Percentiles rank a stretch among this genome's conserved stretches.
Evolutionary conservation across 1,140 invertebrate genomes (phyloP).

Genomic region (Microplitis demolitor): DNA sequence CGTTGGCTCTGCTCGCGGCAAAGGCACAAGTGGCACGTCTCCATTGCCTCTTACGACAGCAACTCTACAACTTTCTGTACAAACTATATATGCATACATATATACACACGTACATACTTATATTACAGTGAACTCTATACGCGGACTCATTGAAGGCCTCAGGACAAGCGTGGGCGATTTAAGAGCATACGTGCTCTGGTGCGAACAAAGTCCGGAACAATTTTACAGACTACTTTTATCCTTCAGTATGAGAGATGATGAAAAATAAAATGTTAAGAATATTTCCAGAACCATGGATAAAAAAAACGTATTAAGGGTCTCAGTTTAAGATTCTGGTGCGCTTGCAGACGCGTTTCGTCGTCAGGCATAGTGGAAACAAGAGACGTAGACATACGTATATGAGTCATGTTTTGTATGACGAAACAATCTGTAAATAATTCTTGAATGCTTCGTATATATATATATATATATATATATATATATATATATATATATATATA

Average conservation of each 20-base stretch:
- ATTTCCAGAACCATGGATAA: background rate
- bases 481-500: background rate
- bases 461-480: background rate
- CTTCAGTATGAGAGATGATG: background rate
- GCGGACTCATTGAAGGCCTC: background rate
- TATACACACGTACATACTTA: no score
- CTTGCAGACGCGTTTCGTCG: background rate
- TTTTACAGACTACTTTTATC: constrained; percentile 24
- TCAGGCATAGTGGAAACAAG: background rate
- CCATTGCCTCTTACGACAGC: constrained; percentile 6
- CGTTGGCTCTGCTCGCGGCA: constrained; percentile 25
- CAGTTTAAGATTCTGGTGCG: background rate
- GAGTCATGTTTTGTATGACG: background rate
- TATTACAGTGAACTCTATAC: background rate
- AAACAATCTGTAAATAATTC: constrained; percentile 17
- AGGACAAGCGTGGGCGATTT: constrained; percentile 23
- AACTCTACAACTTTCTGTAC: background rate
- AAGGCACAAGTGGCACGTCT: constrained; percentile 25
- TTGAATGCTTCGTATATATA: background rate
- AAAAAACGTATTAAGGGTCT: background rate
- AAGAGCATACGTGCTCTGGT: constrained; percentile 27
- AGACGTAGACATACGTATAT: background rate
- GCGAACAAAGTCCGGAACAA: constrained; percentile 20
- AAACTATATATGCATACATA: background rate
- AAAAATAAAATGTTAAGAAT: constrained; percentile 7